phyloP scores from a whole-genome alignment of 2,797 vertebrate species.

The Megaceryle alcyon region DNA sequence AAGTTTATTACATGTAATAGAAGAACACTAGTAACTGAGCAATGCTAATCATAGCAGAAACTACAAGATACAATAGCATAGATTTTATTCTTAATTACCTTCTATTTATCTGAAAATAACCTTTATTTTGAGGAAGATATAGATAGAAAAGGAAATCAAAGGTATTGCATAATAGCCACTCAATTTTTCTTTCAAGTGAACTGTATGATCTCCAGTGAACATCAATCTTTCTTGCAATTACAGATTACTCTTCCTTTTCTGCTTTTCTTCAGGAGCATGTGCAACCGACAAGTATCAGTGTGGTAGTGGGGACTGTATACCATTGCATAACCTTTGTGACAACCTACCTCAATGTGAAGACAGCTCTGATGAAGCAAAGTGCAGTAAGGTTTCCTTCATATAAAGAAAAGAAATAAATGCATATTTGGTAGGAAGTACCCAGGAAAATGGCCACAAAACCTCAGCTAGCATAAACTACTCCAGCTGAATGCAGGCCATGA shows the following conservation, averaged over 20 bases:
- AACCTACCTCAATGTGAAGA: slow-evolving; percentile 81
- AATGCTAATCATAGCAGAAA: neutral
- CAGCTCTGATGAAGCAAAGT: slow-evolving; percentile 86
- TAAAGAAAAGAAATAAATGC: neutral
- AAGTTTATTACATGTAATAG: neutral
- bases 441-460: neutral
- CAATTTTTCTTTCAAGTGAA: neutral
- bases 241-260: neutral
- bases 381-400: slow-evolving; percentile 77
- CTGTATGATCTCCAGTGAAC: neutral
- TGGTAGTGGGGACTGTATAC: slow-evolving; percentile 82
- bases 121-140: neutral
- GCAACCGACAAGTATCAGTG: slow-evolving; percentile 81
- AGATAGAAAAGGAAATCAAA: neutral
- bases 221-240: neutral
- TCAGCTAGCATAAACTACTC: neutral
- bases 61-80: neutral
- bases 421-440: neutral
- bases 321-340: slow-evolving; percentile 80
- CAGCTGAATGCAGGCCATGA: neutral
- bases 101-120: neutral
- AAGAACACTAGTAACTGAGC: neutral
- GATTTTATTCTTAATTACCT: neutral
- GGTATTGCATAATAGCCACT: neutral
- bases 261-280: slow-evolving; percentile 81